Conservation (phyloP, 1,140 invertebrate species). For the Cotesia typhae region DNA sequence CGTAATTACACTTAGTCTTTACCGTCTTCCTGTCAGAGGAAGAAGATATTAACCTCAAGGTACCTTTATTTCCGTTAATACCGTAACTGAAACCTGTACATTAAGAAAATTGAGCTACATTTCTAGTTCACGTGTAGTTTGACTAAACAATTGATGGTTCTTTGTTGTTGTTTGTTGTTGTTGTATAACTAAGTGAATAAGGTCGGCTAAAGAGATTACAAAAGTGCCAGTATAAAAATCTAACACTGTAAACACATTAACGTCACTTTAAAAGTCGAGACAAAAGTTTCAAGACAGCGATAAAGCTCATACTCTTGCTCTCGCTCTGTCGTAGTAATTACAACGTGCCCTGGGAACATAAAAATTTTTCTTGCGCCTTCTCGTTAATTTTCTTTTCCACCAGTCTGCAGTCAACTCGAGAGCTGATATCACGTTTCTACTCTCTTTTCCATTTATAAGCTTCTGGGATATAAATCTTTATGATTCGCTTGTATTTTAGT, state of each 20-base stretch:
- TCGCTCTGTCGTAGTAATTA: conserved; percentile 21
- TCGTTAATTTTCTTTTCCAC: neutral
- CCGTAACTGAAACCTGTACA: too few species aligned
- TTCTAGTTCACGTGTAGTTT: neutral
- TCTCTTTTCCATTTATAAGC: neutral
- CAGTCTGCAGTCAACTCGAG: neutral
- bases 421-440: neutral
- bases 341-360: conserved; percentile 27
- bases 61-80: too few species aligned
- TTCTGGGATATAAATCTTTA: neutral
- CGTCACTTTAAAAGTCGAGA: conserved; percentile 29
- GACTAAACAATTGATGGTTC: neutral
- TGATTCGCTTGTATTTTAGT: neutral
- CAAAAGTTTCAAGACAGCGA: conserved; percentile 34
- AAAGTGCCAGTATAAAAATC: conserved; percentile 21
- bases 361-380: neutral
- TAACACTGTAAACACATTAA: conserved; percentile 35
- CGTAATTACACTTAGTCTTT: too few species aligned
- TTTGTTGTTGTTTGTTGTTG: neutral
- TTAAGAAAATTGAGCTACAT: conserved; percentile 4
- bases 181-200: neutral
- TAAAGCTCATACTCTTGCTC: conserved; percentile 9
- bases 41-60: too few species aligned
- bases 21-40: too few species aligned
- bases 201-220: neutral